Base-by-base conservation (phyloP, 2,888 invertebrate genomes). In the Lissonota sp. region DNA sequence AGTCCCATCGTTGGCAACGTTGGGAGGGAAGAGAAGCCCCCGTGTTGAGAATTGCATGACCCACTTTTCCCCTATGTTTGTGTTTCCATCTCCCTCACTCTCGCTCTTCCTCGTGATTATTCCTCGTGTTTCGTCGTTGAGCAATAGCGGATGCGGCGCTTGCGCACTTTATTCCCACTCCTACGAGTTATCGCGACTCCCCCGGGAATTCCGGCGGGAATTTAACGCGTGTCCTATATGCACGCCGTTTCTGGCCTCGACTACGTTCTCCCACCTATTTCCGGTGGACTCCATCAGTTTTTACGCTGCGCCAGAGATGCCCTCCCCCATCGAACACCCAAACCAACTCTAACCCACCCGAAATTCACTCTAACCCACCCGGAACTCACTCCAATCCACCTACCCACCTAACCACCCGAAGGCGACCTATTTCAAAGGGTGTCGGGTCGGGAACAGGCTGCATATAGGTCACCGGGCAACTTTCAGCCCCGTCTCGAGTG, bases 201-300 rank as follows among this genome's bases (percentile, higher is more conserved):
- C 86, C 87, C 88, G 87, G 87, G 87, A 88, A 87, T 88, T 86
- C 86, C 86, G 85, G 86, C 84, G 85, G 84, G 87, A 88, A 86
- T 86, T 86, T 84, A 87, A 84, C 84, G 84, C 75, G 79, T 66
- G n/a, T n/a, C n/a, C 78, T 86, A 84, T 55, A 84, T 79, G 67
- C 63, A 14, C 55, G 62, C 66, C 46, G 42, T 6, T 12, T 37
- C 37, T 37, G 44, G 7, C 14, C 57, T 71, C 79, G 57, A 64
- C 76, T 6, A 16, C 46, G 16, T n/a, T 40, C 12, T 55, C 49
- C 39, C 58, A 46, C 10, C 63, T 58, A 5, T 12, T 44, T 10
- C 44, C 67, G 57, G 44, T n/a, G 6, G 37, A 10, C 16, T 39
- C 63, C 64, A 26, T 26, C 26, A 3, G 26, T 26, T 26, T 26